These are phyloP conservation scores for Athene cunicularia DNA, from an alignment of 2,113 vertebrate species.

Conservation along the genomic window DNA sequence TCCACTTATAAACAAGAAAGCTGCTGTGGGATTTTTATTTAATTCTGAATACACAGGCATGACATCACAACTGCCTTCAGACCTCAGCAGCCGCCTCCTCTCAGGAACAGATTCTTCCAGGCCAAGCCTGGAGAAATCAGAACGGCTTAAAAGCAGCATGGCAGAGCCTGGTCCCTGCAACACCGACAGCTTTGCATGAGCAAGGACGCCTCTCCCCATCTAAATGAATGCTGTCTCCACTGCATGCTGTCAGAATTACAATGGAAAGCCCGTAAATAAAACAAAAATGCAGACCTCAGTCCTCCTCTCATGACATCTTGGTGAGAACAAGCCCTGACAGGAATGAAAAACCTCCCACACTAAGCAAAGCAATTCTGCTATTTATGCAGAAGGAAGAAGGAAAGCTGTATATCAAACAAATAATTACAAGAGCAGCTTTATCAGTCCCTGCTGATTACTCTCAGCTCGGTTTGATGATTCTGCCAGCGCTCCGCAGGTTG, in stretches of 20 bases:
- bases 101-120: neutral
- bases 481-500: slow-evolving; percentile 44
- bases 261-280: slow-evolving; percentile 39
- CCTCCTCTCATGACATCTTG: slow-evolving; percentile 28
- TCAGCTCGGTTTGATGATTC: slow-evolving; percentile 44
- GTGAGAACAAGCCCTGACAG: slow-evolving; percentile 56
- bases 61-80: accelerated
- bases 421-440: slow-evolving; percentile 62
- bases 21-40: neutral
- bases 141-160: neutral
- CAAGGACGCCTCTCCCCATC: neutral
- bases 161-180: neutral
- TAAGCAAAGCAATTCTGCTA: slow-evolving; percentile 34
- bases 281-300: slow-evolving; percentile 33
- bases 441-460: slow-evolving; percentile 66
- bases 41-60: accelerated
- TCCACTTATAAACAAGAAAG: neutral
- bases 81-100: neutral
- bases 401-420: slow-evolving; percentile 69
- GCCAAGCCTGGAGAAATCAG: neutral
- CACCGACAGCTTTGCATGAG: neutral
- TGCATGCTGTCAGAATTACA: neutral
- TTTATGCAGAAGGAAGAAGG: slow-evolving; percentile 53
- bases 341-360: slow-evolving; percentile 38
- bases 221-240: neutral